Conservation (phyloP, 2,888 invertebrate genomes). For the Azorinus chamasolen region DNA sequence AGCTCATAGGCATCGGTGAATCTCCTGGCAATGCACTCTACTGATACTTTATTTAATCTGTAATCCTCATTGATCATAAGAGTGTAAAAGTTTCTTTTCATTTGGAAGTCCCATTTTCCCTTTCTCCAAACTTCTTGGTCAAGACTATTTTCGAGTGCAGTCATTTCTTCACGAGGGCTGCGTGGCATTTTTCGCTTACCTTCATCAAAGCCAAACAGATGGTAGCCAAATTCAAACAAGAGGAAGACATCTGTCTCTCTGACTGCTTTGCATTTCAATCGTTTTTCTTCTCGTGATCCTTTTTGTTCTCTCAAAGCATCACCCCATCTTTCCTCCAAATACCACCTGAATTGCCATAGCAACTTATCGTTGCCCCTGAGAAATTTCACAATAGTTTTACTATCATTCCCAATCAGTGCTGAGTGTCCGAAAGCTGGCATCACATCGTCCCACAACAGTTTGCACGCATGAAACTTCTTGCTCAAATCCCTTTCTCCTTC, state of each 20-base stretch:
- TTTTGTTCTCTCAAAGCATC: too few species aligned
- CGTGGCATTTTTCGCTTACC: too few species aligned
- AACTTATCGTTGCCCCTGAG: slow-evolving; percentile 15
- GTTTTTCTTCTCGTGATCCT: background rate
- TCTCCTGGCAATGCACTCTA: slow-evolving; percentile 56
- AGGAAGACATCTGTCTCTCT: slow-evolving; percentile 40
- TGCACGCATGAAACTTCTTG: slow-evolving; percentile 36
- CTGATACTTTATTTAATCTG: background rate
- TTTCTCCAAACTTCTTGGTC: too few species aligned
- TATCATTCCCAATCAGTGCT: slow-evolving; percentile 31
- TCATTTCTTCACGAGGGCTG: too few species aligned
- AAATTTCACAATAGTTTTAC: slow-evolving; percentile 9
- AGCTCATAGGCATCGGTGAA: slow-evolving; percentile 63
- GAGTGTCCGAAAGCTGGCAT: slow-evolving; percentile 49
- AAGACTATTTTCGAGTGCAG: too few species aligned
- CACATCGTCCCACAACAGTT: slow-evolving; percentile 50
- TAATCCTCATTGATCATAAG: too few species aligned
- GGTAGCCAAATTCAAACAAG: slow-evolving; percentile 42
- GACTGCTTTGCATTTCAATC: slow-evolving; percentile 18
- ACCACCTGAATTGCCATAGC: slow-evolving; percentile 17
- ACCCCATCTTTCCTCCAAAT: slow-evolving; percentile 3
- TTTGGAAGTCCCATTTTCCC: too few species aligned
- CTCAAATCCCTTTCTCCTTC: slow-evolving; percentile 4
- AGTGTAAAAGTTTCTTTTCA: too few species aligned
- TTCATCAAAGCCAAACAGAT: slow-evolving; percentile 36